Evolutionary conservation across 2,797 vertebrate genomes (phyloP).

Genomic region (Leontopithecus rosalia): DNA sequence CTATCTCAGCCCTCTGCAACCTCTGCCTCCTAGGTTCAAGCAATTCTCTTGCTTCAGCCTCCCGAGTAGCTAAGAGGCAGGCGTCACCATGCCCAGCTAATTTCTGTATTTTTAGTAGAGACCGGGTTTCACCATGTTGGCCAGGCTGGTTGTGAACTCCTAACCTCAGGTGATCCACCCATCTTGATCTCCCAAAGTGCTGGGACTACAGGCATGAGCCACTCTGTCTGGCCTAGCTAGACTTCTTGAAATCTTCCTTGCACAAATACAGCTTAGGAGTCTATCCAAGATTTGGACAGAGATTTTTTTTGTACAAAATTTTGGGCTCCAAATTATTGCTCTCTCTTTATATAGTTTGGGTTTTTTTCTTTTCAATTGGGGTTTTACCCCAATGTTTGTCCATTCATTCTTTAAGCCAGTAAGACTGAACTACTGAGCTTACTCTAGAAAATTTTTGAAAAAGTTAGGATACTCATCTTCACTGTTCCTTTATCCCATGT

Average conservation of each 20-base stretch:
- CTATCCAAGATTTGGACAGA: neutral
- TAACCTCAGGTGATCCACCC: too few relatives aligned
- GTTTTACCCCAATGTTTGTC: neutral
- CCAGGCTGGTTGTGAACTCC: too few relatives aligned
- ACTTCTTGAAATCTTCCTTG: neutral
- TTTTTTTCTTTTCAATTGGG: neutral
- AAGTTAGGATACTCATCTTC: neutral
- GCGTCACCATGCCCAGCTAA: too few relatives aligned
- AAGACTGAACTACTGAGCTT: neutral
- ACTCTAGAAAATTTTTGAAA: neutral
- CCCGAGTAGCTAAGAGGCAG: too few relatives aligned
- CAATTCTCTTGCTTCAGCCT: too few relatives aligned
- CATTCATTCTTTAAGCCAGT: neutral
- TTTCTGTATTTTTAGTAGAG: too few relatives aligned
- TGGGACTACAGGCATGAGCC: too few relatives aligned
- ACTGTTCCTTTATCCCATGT: neutral
- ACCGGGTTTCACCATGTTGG: too few relatives aligned
- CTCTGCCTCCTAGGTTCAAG: too few relatives aligned
- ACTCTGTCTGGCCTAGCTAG: too few relatives aligned
- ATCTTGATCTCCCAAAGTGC: too few relatives aligned
- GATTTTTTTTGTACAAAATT: neutral
- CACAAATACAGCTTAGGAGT: neutral
- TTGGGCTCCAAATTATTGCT: neutral
- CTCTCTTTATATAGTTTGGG: neutral
- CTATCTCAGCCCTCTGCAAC: too few relatives aligned